Evolutionary conservation across 2,888 invertebrate genomes (phyloP).

Genomic region (Liodrosophila aerea): DNA sequence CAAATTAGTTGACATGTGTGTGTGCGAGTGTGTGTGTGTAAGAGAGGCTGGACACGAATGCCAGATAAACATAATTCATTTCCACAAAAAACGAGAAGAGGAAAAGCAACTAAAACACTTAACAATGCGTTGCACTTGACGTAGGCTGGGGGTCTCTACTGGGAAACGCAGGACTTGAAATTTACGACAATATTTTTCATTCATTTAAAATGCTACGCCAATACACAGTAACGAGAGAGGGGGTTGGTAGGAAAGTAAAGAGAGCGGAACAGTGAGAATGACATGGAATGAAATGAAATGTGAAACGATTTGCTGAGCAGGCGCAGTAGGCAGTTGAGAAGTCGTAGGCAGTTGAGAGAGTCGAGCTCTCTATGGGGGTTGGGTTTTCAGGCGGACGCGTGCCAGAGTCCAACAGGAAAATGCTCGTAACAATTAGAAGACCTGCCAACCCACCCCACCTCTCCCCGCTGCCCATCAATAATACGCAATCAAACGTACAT

Average conservation of each 20-base stretch:
- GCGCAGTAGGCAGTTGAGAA: conserved; percentile 28
- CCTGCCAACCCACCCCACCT: neutral
- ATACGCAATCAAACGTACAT: no score
- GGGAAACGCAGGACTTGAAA: conserved; percentile 45
- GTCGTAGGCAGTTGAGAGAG: no score
- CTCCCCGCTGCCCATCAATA: neutral
- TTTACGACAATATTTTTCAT: conserved; percentile 76
- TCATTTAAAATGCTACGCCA: conserved; percentile 74
- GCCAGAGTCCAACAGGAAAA: conserved; percentile 68
- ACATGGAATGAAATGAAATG: conserved; percentile 20
- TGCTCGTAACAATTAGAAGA: conserved; percentile 60
- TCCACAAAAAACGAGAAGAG: conserved; percentile 4
- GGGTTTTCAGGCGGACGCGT: conserved; percentile 37
- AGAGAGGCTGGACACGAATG: conserved; percentile 53
- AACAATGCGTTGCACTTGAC: conserved; percentile 67
- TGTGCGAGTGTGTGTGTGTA: conserved; percentile 45
- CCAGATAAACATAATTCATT: conserved; percentile 67
- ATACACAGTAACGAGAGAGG: conserved; percentile 34
- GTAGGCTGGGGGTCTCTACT: conserved; percentile 32
- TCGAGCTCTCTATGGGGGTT: conserved; percentile 37
- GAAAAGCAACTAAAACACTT: conserved; percentile 59
- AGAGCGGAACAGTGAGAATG: conserved; percentile 1
- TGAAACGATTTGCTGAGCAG: conserved; percentile 36
- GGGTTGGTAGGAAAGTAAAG: no score
- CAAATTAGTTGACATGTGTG: conserved; percentile 17